Evolutionary conservation across 2,113 vertebrate genomes (phyloP).

Genomic region (Cyprinodon variegatus): DNA sequence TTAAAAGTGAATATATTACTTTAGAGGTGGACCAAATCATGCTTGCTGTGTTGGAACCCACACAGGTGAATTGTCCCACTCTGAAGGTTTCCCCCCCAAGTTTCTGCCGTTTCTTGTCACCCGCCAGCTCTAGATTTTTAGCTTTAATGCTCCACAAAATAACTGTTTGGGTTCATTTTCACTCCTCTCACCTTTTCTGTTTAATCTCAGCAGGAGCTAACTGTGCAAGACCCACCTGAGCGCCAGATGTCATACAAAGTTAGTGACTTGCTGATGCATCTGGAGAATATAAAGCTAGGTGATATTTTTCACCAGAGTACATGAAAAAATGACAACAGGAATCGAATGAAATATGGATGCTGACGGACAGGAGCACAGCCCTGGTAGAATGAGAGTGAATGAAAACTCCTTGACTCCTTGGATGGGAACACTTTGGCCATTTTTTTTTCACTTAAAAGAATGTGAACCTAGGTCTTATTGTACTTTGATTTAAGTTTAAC

Average conservation of each 20-base stretch:
- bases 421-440: not conserved
- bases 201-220: slow-evolving; percentile 5
- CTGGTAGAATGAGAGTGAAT: not conserved
- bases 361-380: slow-evolving; percentile 13
- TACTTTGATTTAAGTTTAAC: not conserved
- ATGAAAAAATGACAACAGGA: not conserved
- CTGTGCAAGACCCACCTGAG: not conserved
- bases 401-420: not conserved
- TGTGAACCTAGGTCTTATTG: not conserved
- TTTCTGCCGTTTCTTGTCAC: not conserved
- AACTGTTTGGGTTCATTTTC: slow-evolving; percentile 10
- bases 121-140: slow-evolving; percentile 11
- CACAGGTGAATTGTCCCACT: not conserved
- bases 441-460: slow-evolving; percentile 2
- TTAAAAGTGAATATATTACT: not conserved
- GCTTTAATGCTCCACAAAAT: not conserved
- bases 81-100: not conserved
- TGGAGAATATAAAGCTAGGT: slow-evolving; percentile 6
- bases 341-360: not conserved
- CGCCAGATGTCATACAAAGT: slow-evolving; percentile 7
- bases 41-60: not conserved
- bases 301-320: not conserved
- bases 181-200: not conserved
- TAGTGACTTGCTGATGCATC: not conserved
- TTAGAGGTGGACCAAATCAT: not conserved